Evolutionary conservation across 2,113 vertebrate genomes (phyloP), one percentile per base, ranked within the genome.

Genomic region (Planiliza haematocheilus): DNA sequence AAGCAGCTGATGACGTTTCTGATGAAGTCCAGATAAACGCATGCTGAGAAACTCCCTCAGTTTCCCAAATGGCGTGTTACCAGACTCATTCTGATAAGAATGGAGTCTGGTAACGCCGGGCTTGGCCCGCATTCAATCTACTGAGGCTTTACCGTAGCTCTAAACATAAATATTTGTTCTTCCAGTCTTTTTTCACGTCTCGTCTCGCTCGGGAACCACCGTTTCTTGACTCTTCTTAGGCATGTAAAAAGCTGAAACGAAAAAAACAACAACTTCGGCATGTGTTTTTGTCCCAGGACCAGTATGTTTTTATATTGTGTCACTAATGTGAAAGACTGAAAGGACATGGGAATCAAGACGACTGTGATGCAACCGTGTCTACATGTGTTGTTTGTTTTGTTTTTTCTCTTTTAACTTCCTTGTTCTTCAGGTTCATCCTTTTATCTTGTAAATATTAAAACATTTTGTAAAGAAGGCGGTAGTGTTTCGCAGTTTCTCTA

Each of bases 401-500:
- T 77, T 79, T 53, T 38, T 64, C 52, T 63, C 60, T 87, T 76
- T 84, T 30, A 30, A 30, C 53, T 72, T 72, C 45, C 10, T 46
- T 57, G 24, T 66, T 86, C 49, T 70, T 82, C 52, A 48, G 58
- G 84, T 80, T 86, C 73, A 81, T 89, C 69, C 63, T 82, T 52
- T 61, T 70, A 77, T 82, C 70, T 88, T 95, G 93, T 95, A 93
- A 93, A 94, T 93, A 93, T 91, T 92, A 88, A 77, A 90, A 76
- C 51, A 82, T 93, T 94, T 94, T 94, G 82, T 94, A 92, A 91
- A 79, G 69, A 92, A 87, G n/a, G 46, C 10, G 34, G 7, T 0
- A 14, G 1, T 0, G 24, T 73, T 59, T 70, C 20, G 41, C 17
- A n/a, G n/a, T 16, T 18, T 30, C 24, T 30, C 3, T 30, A 30